phyloP scores from a whole-genome alignment of 2,113 vertebrate species.

The Pseudonaja textilis region DNA sequence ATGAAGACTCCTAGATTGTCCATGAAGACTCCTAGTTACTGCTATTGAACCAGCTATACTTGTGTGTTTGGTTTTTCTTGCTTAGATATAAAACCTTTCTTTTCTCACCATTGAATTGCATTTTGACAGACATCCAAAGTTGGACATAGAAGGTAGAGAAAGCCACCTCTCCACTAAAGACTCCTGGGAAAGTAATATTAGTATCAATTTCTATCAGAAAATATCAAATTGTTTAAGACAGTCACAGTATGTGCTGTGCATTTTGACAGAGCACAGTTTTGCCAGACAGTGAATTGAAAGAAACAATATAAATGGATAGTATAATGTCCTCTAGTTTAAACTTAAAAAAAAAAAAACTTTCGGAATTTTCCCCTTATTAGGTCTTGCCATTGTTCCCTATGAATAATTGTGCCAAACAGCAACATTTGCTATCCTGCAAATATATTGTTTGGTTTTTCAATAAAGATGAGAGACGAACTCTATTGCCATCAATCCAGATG shows the following conservation, averaged over 20 bases:
- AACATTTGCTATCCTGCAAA: not conserved
- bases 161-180: not conserved
- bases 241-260: not conserved
- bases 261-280: not conserved
- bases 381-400: not conserved
- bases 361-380: too few species aligned
- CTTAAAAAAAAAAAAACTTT: not conserved
- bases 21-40: not conserved
- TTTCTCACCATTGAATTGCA: not conserved
- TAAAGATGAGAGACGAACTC: not conserved
- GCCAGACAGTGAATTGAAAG: not conserved
- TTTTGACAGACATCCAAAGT: not conserved
- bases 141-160: not conserved
- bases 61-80: not conserved
- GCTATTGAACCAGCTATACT: not conserved
- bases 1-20: not conserved
- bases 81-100: not conserved
- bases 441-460: not conserved
- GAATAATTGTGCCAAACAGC: not conserved
- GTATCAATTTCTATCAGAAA: not conserved
- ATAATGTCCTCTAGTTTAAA: not conserved
- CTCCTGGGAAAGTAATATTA: not conserved
- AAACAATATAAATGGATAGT: not conserved
- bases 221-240: not conserved
- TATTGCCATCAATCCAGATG: not conserved